These are phyloP conservation scores for Agonopterix alstromeriana DNA, from an alignment of 2,888 invertebrate genomes.

Conservation along the genomic window DNA sequence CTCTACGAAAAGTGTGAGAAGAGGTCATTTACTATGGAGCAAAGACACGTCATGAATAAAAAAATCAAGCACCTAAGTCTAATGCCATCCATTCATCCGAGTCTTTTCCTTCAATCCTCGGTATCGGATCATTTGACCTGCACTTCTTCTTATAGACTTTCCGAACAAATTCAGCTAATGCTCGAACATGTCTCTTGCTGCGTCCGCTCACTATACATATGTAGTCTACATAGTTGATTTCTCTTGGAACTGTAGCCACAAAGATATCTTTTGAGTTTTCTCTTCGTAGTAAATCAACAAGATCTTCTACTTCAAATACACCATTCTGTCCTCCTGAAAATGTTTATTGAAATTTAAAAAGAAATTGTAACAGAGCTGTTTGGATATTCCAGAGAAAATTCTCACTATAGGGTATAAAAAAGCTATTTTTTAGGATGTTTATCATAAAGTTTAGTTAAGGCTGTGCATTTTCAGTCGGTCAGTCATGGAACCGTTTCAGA, in stretches of 20 bases:
- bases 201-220: conserved; percentile 88
- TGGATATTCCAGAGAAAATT: too few species aligned
- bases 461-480: too few species aligned
- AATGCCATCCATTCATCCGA: conserved; percentile 92
- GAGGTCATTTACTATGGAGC: too few species aligned
- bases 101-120: conserved; percentile 86
- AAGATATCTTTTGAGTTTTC: conserved; percentile 90
- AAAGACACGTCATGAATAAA: too few species aligned
- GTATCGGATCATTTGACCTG: conserved; percentile 77
- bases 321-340: conserved; percentile 85
- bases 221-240: conserved; percentile 88
- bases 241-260: conserved; percentile 84
- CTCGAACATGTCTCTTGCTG: conserved; percentile 84
- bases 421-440: too few species aligned
- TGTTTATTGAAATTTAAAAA: background rate
- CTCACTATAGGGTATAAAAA: too few species aligned
- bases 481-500: too few species aligned
- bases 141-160: conserved; percentile 86
- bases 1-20: too few species aligned
- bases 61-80: conserved; percentile 84
- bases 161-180: conserved; percentile 84
- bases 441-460: too few species aligned
- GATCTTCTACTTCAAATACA: conserved; percentile 92
- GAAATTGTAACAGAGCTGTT: too few species aligned
- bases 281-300: conserved; percentile 83